These are phyloP conservation scores for Ruditapes philippinarum DNA, from an alignment of 1,140 invertebrate genomes.

Conservation along the genomic window DNA sequence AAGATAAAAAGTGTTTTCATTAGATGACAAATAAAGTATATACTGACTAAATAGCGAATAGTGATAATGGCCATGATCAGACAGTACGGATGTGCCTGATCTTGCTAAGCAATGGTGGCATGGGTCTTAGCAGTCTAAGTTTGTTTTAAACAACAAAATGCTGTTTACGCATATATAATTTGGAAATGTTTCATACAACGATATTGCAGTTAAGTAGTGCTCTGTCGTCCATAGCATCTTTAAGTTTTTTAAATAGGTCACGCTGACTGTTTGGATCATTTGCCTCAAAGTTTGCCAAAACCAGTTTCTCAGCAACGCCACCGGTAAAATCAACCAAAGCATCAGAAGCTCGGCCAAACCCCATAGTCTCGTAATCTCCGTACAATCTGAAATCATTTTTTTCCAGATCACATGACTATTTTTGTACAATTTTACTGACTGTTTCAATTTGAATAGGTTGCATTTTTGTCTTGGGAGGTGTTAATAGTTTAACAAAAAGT, in stretches of 20 bases:
- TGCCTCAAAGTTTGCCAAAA: constrained; percentile 87
- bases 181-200: constrained; percentile 70
- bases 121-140: too few species aligned
- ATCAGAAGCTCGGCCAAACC: constrained; percentile 89
- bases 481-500: too few species aligned
- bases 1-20: too few species aligned
- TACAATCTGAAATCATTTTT: constrained; percentile 90
- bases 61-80: too few species aligned
- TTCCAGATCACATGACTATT: too few species aligned
- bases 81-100: too few species aligned
- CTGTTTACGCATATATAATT: too few species aligned
- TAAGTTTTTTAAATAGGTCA: constrained; percentile 77
- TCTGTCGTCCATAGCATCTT: constrained; percentile 73
- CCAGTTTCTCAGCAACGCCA: constrained; percentile 93
- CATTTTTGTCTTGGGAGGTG: too few species aligned
- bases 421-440: neutral
- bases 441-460: constrained; percentile 66
- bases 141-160: too few species aligned
- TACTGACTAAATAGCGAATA: too few species aligned
- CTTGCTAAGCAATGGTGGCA: too few species aligned
- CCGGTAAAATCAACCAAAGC: constrained; percentile 93
- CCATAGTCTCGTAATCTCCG: constrained; percentile 91
- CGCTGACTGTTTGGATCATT: constrained; percentile 63
- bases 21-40: too few species aligned
- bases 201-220: constrained; percentile 80